Evolutionary conservation across 2,113 vertebrate species (phyloP), one percentile per base, ranked within the genome.

Genomic region (Lichenostomus cassidix): DNA sequence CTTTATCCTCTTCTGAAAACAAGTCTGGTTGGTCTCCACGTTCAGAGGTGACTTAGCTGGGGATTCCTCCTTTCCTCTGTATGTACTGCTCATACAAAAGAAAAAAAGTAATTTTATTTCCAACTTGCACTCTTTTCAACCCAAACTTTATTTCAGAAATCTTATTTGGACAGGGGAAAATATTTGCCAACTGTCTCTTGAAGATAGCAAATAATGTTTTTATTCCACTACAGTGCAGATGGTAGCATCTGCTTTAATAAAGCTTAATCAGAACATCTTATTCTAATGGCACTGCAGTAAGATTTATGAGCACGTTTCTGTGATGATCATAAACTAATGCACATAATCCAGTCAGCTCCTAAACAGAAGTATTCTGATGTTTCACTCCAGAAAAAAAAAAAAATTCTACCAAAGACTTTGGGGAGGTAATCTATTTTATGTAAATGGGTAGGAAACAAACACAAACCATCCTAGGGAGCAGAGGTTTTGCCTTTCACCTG

Each of bases 161-260:
- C 59, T 60, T 46, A 53, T 17, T 78, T 80, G 69, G 25, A 56
- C 23, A 63, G 27, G 27, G 20, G 13, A 69, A 85, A 31, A 47
- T 63, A 44, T 42, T 90, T 96, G n/a, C 37, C 33, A 50, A 52
- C 22, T 27, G 18, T 59, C 21, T 58, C 31, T 87, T 68, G 33
- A 76, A 65, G 18, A 20, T 4, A 49, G 47, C 8, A 14, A 82
- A 39, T 82, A 10, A 12, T 31, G 14, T 52, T 62, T 89, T 76
- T 95, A 64, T 91, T 89, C 49, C n/a, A 39, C 33, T 63, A 3
- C 50, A 77, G 23, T 58, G 55, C 69, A 89, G 70, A 76, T 84
- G 56, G 71, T 44, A 87, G 79, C 82, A 94, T 95, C 82, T 96
- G 69, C 58, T 91, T 94, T 84, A 87, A 81, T 90, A 81, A 70